These are phyloP conservation scores for Sebastes itinus DNA, from an alignment of 2,797 vertebrate species.

Conservation along the genomic window DNA sequence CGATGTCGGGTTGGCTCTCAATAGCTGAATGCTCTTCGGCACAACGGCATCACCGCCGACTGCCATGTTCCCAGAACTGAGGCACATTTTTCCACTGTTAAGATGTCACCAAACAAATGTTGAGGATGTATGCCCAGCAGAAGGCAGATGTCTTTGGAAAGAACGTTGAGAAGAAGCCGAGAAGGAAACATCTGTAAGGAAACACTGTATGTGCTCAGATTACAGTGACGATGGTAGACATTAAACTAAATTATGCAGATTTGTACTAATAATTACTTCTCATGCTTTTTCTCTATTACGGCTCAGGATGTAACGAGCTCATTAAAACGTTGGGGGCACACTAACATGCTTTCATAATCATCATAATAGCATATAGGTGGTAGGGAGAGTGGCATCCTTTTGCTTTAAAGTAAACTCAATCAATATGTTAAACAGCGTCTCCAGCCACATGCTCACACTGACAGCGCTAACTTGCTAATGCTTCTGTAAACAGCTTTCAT, in stretches of 20 bases:
- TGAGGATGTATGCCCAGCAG: constrained; percentile 53
- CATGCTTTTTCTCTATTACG: neutral
- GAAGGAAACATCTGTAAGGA: constrained; percentile 11
- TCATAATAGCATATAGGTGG: neutral
- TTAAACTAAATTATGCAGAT: neutral
- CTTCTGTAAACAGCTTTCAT: neutral
- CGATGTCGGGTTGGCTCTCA: constrained; percentile 53
- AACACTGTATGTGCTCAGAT: constrained; percentile 1
- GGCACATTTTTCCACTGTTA: constrained; percentile 67
- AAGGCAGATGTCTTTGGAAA: constrained; percentile 62
- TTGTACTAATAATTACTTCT: neutral
- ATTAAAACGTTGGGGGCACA: neutral
- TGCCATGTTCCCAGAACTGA: constrained; percentile 69
- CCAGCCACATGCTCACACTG: too few species aligned
- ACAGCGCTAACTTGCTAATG: too few species aligned
- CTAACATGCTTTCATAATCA: too few species aligned
- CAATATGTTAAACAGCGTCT: too few species aligned
- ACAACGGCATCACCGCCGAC: constrained; percentile 49
- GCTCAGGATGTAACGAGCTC: neutral
- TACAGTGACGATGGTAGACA: neutral
- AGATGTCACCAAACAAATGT: constrained; percentile 65
- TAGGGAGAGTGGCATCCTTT: neutral
- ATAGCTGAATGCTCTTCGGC: constrained; percentile 57
- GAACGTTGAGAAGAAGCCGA: constrained; percentile 5
- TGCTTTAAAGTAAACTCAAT: neutral